A percentile compares a stretch with the other conserved stretches of the same genome.
phyloP scores from a whole-genome alignment of 2,113 vertebrate species.

The Papio anubis region DNA sequence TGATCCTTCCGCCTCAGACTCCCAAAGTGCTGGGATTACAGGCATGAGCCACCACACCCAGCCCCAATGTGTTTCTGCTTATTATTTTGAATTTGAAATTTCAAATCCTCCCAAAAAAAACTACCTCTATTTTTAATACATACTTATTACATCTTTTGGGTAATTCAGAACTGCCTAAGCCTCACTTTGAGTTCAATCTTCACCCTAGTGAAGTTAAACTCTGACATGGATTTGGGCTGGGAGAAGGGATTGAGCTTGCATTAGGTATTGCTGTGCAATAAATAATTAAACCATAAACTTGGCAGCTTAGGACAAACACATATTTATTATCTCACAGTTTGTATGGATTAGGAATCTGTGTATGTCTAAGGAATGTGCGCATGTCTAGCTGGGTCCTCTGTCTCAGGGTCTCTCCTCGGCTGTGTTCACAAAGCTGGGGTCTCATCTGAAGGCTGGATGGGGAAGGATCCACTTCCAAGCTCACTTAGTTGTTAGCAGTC shows the following conservation, averaged over 20 bases:
- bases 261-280: not conserved
- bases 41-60: too few relatives aligned
- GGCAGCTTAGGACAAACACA: not conserved
- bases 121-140: not conserved
- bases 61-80: too few relatives aligned
- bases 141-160: not conserved
- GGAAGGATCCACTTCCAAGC: not conserved
- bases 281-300: not conserved
- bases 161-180: not conserved
- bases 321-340: not conserved
- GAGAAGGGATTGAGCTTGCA: not conserved
- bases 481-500: not conserved
- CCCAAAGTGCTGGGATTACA: too few relatives aligned
- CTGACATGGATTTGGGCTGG: not conserved
- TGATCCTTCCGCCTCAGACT: too few relatives aligned
- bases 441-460: not conserved
- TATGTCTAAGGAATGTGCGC: not conserved
- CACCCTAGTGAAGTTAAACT: not conserved
- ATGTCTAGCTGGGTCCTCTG: too few relatives aligned
- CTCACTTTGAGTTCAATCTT: not conserved
- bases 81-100: not conserved
- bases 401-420: not conserved
- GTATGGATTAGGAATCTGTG: not conserved
- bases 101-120: not conserved
- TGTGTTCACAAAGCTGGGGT: not conserved